Evolutionary conservation across 2,888 invertebrate genomes (phyloP).

Genomic region (Tanytarsus gracilentus): DNA sequence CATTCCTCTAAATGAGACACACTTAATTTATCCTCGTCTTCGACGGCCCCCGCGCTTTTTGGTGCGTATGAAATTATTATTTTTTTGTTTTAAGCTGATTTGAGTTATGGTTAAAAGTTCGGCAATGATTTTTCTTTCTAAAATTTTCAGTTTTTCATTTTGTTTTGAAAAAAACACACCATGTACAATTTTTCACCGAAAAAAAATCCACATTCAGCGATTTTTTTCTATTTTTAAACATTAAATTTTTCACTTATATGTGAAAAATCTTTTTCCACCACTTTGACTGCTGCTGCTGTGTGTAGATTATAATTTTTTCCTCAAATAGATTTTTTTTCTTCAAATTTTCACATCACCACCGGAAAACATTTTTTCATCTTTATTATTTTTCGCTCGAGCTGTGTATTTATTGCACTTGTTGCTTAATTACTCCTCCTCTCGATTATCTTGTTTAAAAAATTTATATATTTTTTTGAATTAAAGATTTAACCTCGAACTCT

Average conservation of each 20-base stretch:
- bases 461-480: no score
- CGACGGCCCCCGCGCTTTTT: neutral
- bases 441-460: no score
- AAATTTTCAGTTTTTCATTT: neutral
- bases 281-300: neutral
- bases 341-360: no score
- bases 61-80: neutral
- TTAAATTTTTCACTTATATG: slow-evolving; percentile 23
- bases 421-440: no score
- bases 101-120: slow-evolving; percentile 9
- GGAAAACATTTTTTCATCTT: neutral
- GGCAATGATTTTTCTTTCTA: slow-evolving; percentile 6
- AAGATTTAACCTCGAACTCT: slow-evolving; percentile 9
- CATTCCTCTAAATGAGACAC: neutral
- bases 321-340: no score
- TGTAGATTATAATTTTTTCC: no score
- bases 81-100: neutral
- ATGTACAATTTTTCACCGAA: neutral
- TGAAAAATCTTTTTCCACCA: neutral
- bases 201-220: slow-evolving; percentile 21
- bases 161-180: slow-evolving; percentile 14
- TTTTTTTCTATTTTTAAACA: slow-evolving; percentile 29
- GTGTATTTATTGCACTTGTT: slow-evolving; percentile 23
- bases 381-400: no score
- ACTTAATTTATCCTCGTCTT: neutral